These are phyloP conservation scores for Limonius californicus DNA, from an alignment of 1,140 invertebrate species.

Conservation along the genomic window DNA sequence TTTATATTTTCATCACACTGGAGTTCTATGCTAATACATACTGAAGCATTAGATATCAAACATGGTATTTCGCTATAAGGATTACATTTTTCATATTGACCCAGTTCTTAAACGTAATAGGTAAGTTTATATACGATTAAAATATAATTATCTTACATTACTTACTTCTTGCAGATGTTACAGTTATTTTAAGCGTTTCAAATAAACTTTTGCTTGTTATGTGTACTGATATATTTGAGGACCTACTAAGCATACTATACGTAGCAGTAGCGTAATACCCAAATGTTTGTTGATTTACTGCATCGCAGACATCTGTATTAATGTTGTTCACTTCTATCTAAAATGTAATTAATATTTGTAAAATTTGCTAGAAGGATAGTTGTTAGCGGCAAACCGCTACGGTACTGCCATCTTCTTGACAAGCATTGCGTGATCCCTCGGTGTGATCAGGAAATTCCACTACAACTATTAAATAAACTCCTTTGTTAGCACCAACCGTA, in stretches of 20 bases:
- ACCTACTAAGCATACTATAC: background rate
- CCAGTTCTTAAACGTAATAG: too few relatives aligned
- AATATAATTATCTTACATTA: too few relatives aligned
- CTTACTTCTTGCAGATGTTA: background rate
- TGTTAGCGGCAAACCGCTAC: background rate
- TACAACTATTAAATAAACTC: slow-evolving; percentile 9
- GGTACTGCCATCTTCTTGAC: background rate
- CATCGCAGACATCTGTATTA: background rate
- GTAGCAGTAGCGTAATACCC: background rate
- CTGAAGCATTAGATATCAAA: background rate
- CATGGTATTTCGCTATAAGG: background rate
- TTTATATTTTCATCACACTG: background rate
- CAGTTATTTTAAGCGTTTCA: background rate
- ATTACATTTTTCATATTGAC: background rate
- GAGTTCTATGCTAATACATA: background rate
- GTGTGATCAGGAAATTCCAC: background rate
- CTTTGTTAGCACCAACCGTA: background rate
- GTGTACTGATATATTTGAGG: background rate
- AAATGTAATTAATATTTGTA: background rate
- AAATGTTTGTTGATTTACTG: background rate
- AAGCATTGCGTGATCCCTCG: background rate
- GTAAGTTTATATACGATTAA: too few relatives aligned
- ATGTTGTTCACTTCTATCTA: too few relatives aligned
- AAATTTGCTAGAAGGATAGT: too few relatives aligned
- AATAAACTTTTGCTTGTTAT: background rate